These are phyloP conservation scores for Tapera naevia DNA, from an alignment of 2,797 vertebrate genomes.

Conservation along the genomic window DNA sequence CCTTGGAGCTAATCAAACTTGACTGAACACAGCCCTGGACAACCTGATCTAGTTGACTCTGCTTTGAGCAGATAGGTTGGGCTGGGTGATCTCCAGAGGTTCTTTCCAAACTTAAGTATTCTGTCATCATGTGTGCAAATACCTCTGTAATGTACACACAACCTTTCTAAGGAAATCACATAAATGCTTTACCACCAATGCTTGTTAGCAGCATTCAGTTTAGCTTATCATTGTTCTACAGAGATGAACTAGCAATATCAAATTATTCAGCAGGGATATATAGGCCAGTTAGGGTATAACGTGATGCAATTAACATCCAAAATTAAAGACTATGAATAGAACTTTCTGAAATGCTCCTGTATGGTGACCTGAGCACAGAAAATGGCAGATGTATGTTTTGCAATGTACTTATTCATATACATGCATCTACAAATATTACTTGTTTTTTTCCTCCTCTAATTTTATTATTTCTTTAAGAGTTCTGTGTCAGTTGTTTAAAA, in stretches of 20 bases:
- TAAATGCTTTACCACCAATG: background rate
- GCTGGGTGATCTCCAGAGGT: background rate
- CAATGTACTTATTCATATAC: background rate
- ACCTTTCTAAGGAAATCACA: background rate
- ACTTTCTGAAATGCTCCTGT: background rate
- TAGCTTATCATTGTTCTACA: background rate
- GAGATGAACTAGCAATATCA: background rate
- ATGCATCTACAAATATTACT: background rate
- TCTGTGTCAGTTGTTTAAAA: background rate
- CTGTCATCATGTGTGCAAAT: background rate
- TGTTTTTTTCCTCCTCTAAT: background rate
- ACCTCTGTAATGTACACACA: background rate
- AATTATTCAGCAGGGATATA: background rate
- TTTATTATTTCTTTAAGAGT: background rate
- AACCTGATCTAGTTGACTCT: background rate
- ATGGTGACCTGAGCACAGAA: background rate
- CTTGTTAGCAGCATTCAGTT: background rate
- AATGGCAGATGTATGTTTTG: background rate
- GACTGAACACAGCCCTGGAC: background rate
- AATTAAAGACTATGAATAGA: background rate
- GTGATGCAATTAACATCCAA: background rate
- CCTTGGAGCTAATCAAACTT: background rate
- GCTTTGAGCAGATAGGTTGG: background rate
- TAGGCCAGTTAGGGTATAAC: background rate
- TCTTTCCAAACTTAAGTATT: background rate